A percentile compares a stretch with the other conserved stretches of the same genome.
Conservation (phyloP, 2,888 invertebrate genomes). For the Xanthorhoe designata region DNA sequence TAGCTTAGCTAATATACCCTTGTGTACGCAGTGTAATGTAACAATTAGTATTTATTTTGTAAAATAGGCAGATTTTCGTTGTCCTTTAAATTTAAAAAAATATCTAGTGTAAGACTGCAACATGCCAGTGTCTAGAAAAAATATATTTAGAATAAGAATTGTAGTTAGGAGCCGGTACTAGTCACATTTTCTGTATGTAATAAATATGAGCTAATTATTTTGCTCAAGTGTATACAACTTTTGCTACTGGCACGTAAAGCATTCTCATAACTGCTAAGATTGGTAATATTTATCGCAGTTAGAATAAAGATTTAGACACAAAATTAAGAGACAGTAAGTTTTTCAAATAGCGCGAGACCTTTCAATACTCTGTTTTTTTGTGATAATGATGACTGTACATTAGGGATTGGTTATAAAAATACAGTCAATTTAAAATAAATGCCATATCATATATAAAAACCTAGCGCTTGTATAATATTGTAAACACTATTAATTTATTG, state of each 20-base stretch:
- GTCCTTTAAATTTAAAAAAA: constrained; percentile 33
- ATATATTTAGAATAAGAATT: constrained; percentile 62
- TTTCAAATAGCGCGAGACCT: background rate
- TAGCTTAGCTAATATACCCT: constrained; percentile 76
- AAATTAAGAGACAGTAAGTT: background rate
- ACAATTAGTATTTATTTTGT: constrained; percentile 43
- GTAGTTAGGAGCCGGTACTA: constrained; percentile 78
- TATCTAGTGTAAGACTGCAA: constrained; percentile 69
- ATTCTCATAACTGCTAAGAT: constrained; percentile 15
- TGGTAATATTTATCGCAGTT: constrained; percentile 6
- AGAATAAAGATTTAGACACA: background rate
- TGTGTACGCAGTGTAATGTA: constrained; percentile 48
- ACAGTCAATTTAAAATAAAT: constrained; percentile 76
- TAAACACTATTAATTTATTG: constrained; percentile 84
- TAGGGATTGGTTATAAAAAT: constrained; percentile 40
- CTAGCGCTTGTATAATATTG: constrained; percentile 84
- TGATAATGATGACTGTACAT: constrained; percentile 37
- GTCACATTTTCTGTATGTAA: constrained; percentile 73
- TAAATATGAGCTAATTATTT: constrained; percentile 63
- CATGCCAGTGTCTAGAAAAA: constrained; percentile 77
- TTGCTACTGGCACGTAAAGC: constrained; percentile 42
- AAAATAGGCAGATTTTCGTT: constrained; percentile 37
- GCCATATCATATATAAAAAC: constrained; percentile 83
- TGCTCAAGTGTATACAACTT: constrained; percentile 64
- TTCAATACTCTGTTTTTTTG: constrained; percentile 16